Conservation (phyloP, 2,888 invertebrate genomes). For the Heliconius ismenius region DNA sequence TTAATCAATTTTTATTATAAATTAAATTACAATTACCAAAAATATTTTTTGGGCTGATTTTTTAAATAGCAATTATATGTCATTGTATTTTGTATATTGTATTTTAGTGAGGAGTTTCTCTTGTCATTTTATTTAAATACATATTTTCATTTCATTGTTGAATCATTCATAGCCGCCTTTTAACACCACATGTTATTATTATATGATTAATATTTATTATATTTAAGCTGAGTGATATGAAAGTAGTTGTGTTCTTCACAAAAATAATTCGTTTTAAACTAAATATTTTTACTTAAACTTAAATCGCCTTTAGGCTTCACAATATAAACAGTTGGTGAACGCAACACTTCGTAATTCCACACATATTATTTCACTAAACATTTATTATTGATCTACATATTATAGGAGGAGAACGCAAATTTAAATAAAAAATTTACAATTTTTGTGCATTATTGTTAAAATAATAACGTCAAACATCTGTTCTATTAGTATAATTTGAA, state of each 20-base stretch:
- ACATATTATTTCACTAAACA: constrained; percentile 4
- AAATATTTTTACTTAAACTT: not conserved
- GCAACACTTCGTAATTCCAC: not conserved
- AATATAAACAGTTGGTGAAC: not conserved
- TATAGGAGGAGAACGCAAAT: not conserved
- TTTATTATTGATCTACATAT: constrained; percentile 2
- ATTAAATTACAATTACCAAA: not conserved
- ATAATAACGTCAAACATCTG: not conserved
- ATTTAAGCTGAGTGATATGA: constrained; percentile 6
- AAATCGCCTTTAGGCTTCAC: not conserved
- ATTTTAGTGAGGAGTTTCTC: not conserved
- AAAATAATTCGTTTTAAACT: not conserved
- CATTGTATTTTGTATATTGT: not conserved
- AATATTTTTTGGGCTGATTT: not conserved
- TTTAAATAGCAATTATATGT: constrained; percentile 1
- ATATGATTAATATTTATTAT: constrained; percentile 17
- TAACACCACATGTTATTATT: not conserved
- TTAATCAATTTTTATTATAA: not conserved
- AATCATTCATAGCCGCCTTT: constrained; percentile 5
- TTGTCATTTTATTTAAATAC: too few species aligned
- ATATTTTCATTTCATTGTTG: not conserved
- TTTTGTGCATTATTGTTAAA: not conserved
- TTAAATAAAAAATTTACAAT: not conserved
- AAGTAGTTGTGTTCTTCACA: too few species aligned
- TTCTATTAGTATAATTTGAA: not conserved